Evolutionary conservation across 2,797 vertebrate genomes (phyloP).

Genomic region (Takifugu ocellatus): DNA sequence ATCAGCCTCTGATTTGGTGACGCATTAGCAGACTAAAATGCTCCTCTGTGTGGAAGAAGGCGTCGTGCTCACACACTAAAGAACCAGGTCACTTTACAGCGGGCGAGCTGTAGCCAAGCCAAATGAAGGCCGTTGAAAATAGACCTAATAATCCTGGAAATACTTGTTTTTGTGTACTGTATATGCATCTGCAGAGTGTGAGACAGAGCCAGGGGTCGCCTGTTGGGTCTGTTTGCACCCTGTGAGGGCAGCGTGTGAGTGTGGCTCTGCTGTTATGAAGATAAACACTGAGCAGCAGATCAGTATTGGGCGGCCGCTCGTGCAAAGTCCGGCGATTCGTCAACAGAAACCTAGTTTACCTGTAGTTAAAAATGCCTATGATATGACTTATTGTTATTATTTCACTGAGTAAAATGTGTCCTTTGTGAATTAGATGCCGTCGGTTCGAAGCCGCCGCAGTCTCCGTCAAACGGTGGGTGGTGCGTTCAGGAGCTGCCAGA

Average conservation of each 20-base stretch:
- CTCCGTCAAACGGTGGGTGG: conserved; percentile 28
- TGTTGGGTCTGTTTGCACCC: conserved; percentile 50
- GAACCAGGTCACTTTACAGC: conserved; percentile 34
- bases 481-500: background rate
- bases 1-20: conserved; percentile 48
- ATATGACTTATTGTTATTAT: conserved; percentile 42
- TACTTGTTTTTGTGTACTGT: conserved; percentile 83
- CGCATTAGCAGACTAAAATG: conserved; percentile 3
- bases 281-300: conserved; percentile 36
- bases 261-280: conserved; percentile 34
- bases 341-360: conserved; percentile 40
- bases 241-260: conserved; percentile 29
- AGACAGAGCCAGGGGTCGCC: conserved; percentile 40
- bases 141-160: conserved; percentile 80
- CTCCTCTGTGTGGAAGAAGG: conserved; percentile 2
- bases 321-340: conserved; percentile 42
- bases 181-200: conserved; percentile 64
- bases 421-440: conserved; percentile 54
- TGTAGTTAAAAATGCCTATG: conserved; percentile 55
- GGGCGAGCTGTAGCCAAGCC: conserved; percentile 48
- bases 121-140: conserved; percentile 60
- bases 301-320: conserved; percentile 35
- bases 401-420: conserved; percentile 44
- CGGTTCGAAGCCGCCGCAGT: conserved; percentile 29
- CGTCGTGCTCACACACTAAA: conserved; percentile 19